Evolutionary conservation across 2,888 invertebrate species (phyloP), one percentile per base, ranked within the genome.

Genomic region (Lasioglossum pauxillum): DNA sequence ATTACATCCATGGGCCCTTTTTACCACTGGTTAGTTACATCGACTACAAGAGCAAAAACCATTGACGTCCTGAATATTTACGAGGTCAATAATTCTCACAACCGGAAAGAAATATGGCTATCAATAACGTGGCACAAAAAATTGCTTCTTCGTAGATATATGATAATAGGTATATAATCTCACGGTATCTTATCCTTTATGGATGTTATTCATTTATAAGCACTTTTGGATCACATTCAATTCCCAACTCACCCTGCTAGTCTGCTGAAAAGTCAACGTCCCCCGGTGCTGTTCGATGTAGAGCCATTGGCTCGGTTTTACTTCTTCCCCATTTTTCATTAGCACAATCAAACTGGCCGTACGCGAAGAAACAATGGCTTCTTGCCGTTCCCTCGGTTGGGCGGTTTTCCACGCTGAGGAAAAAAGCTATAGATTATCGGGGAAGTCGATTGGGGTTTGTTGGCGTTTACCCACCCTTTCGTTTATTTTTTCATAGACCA

Each of bases 171-270:
- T 86, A 93, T 86, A 93, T 91, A 91, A 91, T 92, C 89, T 89
- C 82, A 84, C 92, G 89, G 91, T 93, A 93, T 92, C 92, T 93
- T 92, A 92, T 91, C 89, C 85, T 89, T 91, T 88, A 91, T 89
- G 91, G 89, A 84, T 89, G 90, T 92, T 92, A 93, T 92, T 93
- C 92, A 92, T 92, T 93, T 93, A 92, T 93, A 91, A 93, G 90
- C 89, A 88, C 88, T 92, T 93, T 93, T 93, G 93, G 92, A 93
- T 92, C 89, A 91, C 86, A 92, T 93, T 93, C 93, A 93, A 93
- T 93, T 93, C 87, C 86, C 85, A 73, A 80, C 89, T 86, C 86
- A 75, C 73, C 69, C 80, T 78, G 75, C 75, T 38, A 44, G 41
- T 74, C 78, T 73, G 53, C 72, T 64, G 75, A 44, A 73, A 72